Percentiles rank a stretch among this genome's conserved stretches.
Evolutionary conservation across 2,113 vertebrate species (phyloP).

Genomic region (Eudyptes chrysolophus): DNA sequence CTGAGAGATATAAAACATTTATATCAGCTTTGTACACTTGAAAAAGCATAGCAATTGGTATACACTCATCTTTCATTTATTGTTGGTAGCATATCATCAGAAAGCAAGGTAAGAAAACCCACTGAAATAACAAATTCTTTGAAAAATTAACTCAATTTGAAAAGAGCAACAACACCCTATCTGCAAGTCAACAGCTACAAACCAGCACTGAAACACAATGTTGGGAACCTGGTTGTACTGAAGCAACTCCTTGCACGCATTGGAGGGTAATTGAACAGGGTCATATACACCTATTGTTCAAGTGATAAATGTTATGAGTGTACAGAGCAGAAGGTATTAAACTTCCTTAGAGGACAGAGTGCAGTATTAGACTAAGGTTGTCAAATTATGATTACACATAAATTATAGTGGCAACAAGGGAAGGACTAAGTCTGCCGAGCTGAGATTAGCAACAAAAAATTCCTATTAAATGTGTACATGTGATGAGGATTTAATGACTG

Average conservation of each 20-base stretch:
- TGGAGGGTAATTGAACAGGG: not conserved
- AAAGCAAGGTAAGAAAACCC: not conserved
- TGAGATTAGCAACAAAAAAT: slow-evolving; percentile 52
- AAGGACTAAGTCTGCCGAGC: slow-evolving; percentile 2
- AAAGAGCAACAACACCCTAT: not conserved
- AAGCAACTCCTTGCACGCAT: not conserved
- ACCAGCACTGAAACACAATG: not conserved
- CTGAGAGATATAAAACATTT: not conserved
- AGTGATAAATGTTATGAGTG: not conserved
- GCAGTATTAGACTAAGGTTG: slow-evolving; percentile 15
- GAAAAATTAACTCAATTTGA: not conserved
- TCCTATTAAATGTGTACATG: not conserved
- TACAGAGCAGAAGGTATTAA: slow-evolving; percentile 18
- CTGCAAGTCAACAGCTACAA: not conserved
- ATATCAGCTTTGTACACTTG: not conserved
- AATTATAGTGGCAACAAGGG: slow-evolving; percentile 45
- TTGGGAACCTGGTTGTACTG: not conserved
- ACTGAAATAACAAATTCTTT: not conserved
- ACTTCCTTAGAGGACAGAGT: slow-evolving; percentile 23
- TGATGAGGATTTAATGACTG: slow-evolving; percentile 33
- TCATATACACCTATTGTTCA: not conserved
- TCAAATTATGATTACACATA: slow-evolving; percentile 47
- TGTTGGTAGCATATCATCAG: not conserved
- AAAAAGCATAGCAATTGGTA: not conserved
- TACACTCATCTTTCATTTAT: not conserved